Evolutionary conservation across 2,113 vertebrate species (phyloP).

Genomic region (Fregata magnificens): DNA sequence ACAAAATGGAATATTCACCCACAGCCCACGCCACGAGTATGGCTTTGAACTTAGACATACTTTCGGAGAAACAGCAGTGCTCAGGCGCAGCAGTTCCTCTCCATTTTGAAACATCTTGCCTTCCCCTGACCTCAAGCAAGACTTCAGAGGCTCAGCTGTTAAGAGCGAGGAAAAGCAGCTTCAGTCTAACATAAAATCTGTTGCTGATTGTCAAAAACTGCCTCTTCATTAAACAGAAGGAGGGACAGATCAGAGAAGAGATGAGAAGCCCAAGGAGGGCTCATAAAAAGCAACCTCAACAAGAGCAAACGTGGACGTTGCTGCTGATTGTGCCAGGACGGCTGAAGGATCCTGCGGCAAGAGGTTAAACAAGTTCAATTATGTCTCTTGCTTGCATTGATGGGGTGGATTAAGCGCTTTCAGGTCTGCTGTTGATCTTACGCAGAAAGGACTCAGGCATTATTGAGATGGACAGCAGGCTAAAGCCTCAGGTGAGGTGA

Average conservation of each 20-base stretch:
- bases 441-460: neutral
- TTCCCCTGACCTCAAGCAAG: constrained; percentile 40
- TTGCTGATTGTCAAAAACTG: neutral
- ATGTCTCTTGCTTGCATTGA: neutral
- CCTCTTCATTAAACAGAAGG: constrained; percentile 3
- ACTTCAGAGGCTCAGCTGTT: constrained; percentile 25
- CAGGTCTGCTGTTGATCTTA: neutral
- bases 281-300: neutral
- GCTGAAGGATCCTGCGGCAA: neutral
- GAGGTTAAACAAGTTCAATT: neutral
- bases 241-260: constrained; percentile 4
- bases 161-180: neutral
- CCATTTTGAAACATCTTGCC: constrained; percentile 15
- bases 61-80: constrained; percentile 6
- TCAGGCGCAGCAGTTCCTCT: constrained; percentile 16
- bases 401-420: neutral
- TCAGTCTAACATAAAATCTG: neutral
- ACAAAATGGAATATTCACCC: constrained; percentile 61
- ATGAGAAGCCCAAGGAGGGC: neutral
- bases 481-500: neutral
- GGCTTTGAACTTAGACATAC: constrained; percentile 46
- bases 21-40: neutral
- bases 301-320: neutral
- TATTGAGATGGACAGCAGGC: neutral
- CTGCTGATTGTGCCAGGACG: neutral